A percentile compares a stretch with the other conserved stretches of the same genome.
Conservation (phyloP, 64 coral and sea anemone species). For the Hydrozoanthus tunicans region DNA sequence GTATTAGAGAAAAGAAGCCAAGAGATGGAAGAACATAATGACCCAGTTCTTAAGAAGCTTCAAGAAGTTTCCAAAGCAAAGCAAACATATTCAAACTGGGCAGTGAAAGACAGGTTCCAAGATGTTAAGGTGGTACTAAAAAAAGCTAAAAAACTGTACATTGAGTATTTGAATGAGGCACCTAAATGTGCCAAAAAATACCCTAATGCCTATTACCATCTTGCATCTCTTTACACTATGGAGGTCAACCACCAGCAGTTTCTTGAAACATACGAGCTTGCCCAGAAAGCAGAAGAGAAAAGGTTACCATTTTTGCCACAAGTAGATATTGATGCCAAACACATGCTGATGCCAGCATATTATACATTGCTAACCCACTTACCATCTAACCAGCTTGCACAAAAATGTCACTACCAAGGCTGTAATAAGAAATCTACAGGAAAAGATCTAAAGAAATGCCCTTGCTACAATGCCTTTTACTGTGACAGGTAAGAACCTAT, state of each 20-base stretch:
- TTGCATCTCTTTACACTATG: background rate
- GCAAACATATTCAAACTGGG: too few species aligned
- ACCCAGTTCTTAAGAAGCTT: background rate
- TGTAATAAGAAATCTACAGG: constrained; percentile 44
- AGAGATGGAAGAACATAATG: background rate
- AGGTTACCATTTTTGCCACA: constrained; percentile 69
- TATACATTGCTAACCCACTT: constrained; percentile 14
- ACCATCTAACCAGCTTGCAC: background rate
- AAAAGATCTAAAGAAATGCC: background rate
- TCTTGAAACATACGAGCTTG: constrained; percentile 48
- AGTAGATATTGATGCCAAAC: constrained; percentile 41
- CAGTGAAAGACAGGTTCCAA: too few species aligned
- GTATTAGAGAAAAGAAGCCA: background rate
- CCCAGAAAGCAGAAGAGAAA: constrained; percentile 74
- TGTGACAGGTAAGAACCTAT: constrained; percentile 59
- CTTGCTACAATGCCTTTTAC: constrained; percentile 51
- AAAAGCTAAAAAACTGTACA: too few species aligned
- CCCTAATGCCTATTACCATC: constrained; percentile 76
- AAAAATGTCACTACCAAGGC: constrained; percentile 50
- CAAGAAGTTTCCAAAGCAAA: too few species aligned
- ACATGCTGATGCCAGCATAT: background rate
- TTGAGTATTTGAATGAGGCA: background rate
- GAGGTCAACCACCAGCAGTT: constrained; percentile 2
- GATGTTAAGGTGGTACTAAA: too few species aligned
- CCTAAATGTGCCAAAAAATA: constrained; percentile 76